These are phyloP conservation scores for Polyommatus icarus DNA, from an alignment of 2,888 invertebrate species.

Conservation along the genomic window DNA sequence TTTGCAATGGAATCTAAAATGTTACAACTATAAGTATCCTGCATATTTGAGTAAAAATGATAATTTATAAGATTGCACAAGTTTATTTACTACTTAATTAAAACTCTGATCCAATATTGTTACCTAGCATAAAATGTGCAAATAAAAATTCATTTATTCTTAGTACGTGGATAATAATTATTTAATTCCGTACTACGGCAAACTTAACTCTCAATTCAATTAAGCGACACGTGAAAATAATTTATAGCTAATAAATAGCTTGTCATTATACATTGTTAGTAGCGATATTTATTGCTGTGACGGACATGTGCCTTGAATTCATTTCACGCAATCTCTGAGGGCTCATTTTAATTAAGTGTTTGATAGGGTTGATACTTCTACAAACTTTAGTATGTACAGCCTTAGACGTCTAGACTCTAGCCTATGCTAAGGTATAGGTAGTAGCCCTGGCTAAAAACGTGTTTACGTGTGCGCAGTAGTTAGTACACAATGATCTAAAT, in stretches of 20 bases:
- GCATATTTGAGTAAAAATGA: too few relatives aligned
- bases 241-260: conserved; percentile 3
- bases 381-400: background rate
- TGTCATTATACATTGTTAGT: conserved; percentile 24
- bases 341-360: background rate
- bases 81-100: background rate
- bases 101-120: background rate
- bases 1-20: too few relatives aligned
- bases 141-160: background rate
- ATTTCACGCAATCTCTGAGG: conserved; percentile 23
- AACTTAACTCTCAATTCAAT: background rate
- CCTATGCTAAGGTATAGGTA: background rate
- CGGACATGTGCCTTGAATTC: conserved; percentile 12
- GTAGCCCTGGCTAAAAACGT: conserved; percentile 7
- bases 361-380: background rate
- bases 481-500: background rate
- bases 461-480: conserved; percentile 27
- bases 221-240: conserved; percentile 14
- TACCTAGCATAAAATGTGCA: background rate
- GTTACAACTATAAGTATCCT: too few relatives aligned
- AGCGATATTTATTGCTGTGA: background rate
- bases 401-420: background rate
- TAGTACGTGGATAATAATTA: background rate
- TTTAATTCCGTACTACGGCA: background rate
- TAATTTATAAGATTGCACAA: background rate